A percentile compares a stretch with the other conserved stretches of the same genome.
phyloP scores from a whole-genome alignment of 2,888 invertebrate genomes.

The Pseudolycoriella hygida region DNA sequence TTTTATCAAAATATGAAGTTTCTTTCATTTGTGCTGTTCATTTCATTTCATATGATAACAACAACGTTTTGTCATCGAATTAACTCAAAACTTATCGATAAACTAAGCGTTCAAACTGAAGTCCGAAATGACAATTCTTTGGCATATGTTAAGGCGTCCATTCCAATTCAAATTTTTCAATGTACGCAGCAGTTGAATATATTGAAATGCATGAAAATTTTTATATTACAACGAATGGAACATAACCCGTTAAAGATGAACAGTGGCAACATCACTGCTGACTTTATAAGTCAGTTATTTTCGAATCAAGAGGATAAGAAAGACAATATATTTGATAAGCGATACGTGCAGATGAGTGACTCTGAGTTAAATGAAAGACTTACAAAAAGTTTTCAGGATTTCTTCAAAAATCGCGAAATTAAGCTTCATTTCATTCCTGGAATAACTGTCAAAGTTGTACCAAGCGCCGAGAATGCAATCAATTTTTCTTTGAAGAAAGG shows the following conservation, averaged over 20 bases:
- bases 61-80: background rate
- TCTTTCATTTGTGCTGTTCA: too few species aligned
- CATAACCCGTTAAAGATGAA: constrained; percentile 14
- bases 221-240: constrained; percentile 35
- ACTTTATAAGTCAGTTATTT: constrained; percentile 25
- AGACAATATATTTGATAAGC: constrained; percentile 21
- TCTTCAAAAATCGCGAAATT: constrained; percentile 33
- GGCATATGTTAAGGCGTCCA: constrained; percentile 23
- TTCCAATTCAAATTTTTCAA: constrained; percentile 25
- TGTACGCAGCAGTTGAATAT: constrained; percentile 28
- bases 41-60: background rate
- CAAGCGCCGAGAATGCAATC: constrained; percentile 33
- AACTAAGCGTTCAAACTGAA: background rate
- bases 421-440: constrained; percentile 34
- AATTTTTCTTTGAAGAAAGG: constrained; percentile 33
- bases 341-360: constrained; percentile 31
- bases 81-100: background rate
- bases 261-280: constrained; percentile 14
- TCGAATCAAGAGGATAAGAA: constrained; percentile 14
- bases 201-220: constrained; percentile 36
- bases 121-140: constrained; percentile 11
- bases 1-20: too few species aligned
- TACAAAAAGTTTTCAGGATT: constrained; percentile 31
- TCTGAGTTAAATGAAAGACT: constrained; percentile 33
- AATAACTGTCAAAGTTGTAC: constrained; percentile 32